Evolutionary conservation across 2,113 vertebrate species (phyloP), one percentile per base, ranked within the genome.

Genomic region (Ramphastos sulfuratus): DNA sequence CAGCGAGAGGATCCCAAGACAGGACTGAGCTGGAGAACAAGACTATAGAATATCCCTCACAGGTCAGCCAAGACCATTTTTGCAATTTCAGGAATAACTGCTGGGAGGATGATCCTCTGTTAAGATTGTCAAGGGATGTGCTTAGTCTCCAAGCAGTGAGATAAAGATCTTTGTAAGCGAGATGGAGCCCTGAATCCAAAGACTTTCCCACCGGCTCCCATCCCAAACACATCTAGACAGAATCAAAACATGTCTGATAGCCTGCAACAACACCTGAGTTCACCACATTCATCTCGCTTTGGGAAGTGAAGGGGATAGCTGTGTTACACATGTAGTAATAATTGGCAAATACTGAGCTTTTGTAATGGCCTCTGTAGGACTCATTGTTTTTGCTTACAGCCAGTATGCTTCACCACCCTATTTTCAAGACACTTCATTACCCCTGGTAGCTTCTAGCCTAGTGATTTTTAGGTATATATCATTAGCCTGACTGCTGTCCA

Each of bases 11-110:
- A 82, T 75, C 82, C 16, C 10, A 54, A 44, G 48, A 11, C 44
- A 59, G n/a, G 33, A 12, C 14, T 1, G 0, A 2, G 3, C 0
- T 15, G 14, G 9, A 6, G 12, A 75, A 35, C 2, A 64, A 33
- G 27, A 11, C 52, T 27, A 5, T 15, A 54, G 18, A 60, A 67
- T 52, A 64, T 27, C 28, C 50, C 46, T 42, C 59, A 33, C 0
- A 1, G 55, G 20, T 50, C 82, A 85, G 42, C 14, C 69, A 85
- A 15, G 4, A 70, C 12, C 7, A 61, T 2, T 56, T 82, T 7
- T 16, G 31, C 37, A 12, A 81, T 44, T 35, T 58, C 79, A 65
- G 52, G 23, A 33, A 13, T 13, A 74, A 30, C 31, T 27, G 24
- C 46, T 24, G 35, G 24, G 7, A 46, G 6, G 3, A 19, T 35